Evolutionary conservation across 2,797 vertebrate genomes (phyloP), one percentile per base, ranked within the genome.

Genomic region (Bradypus variegatus): DNA sequence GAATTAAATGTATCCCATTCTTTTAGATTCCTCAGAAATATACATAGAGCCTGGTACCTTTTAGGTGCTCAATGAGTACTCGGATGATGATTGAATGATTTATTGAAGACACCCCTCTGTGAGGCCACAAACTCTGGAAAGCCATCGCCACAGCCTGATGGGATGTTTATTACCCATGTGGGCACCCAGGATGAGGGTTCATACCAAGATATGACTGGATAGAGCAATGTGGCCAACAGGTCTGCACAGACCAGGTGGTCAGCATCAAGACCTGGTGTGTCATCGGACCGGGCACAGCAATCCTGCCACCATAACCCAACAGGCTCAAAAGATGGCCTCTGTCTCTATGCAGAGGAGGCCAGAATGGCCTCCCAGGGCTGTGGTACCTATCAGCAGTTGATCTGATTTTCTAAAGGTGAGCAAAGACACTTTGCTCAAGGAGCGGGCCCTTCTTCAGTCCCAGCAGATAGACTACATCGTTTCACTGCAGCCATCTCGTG

Each of bases 401-500:
- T 31, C 55, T n/a, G 77, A 36, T 50, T 77, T 53, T 73, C 36
- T 73, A 45, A 73, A 41, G 13, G 25, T 29, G 6, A 75, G 25
- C 72, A 75, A 75, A 14, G 41, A 75, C 72, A 75, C 7, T 23
- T 75, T 45, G 14, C 36, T 21, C 23, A n/a, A 73, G 38, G 25
- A 16, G 4, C 64, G 53, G 62, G 33, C 29, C 33, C 83, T 58
- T 89, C 13, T 19, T 6, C 19, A 38, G 6, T 2, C 19, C 73
- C 69, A n/a, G 77, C 6, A 6, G 33, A 79, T 25, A 48, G n/a
- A 23, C n/a, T 84, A 62, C 41, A 38, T 83, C 33, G 38, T 18
- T 86, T 58, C 82, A 86, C 77, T 83, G 77, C 75, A 89, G 86
- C 80, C 92, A 89, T 72, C 93, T 79, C 67, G 41, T 92, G 86